Conservation (phyloP, 2,888 invertebrate genomes). For the Dicyrtomina minuta region DNA sequence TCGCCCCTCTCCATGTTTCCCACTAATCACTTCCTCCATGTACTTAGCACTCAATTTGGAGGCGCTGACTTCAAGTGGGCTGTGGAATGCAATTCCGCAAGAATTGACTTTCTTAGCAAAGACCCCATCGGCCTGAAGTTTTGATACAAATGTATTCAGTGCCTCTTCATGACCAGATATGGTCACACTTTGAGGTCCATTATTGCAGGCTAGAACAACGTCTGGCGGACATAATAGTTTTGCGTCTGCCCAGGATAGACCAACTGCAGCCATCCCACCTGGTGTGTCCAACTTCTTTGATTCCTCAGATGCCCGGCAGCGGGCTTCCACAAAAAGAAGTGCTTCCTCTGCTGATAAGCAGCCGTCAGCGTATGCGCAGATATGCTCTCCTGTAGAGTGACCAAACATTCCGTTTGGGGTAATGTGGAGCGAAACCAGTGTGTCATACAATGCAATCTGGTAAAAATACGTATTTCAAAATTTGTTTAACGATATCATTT, state of each 20-base stretch:
- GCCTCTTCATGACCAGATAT: slow-evolving; percentile 80
- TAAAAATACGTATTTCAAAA: no score
- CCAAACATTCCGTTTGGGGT: slow-evolving; percentile 92
- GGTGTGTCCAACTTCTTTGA: slow-evolving; percentile 49
- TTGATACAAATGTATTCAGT: slow-evolving; percentile 68
- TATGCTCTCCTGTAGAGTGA: slow-evolving; percentile 89
- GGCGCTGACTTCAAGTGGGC: slow-evolving; percentile 3
- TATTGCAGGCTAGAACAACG: slow-evolving; percentile 88
- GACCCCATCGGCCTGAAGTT: slow-evolving; percentile 70
- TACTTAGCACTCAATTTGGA: background rate
- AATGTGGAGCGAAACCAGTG: slow-evolving; percentile 72
- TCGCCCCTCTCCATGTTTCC: no score
- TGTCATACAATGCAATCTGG: slow-evolving; percentile 87
- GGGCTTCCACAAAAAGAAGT: slow-evolving; percentile 65
- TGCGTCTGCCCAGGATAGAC: slow-evolving; percentile 63
- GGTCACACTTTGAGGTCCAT: slow-evolving; percentile 88
- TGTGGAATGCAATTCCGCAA: slow-evolving; percentile 84
- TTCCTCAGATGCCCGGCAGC: slow-evolving; percentile 57
- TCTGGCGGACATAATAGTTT: slow-evolving; percentile 72
- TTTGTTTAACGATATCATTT: no score
- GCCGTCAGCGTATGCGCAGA: slow-evolving; percentile 95
- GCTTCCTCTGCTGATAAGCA: slow-evolving; percentile 91
- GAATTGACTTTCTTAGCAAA: slow-evolving; percentile 84
- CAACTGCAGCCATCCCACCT: slow-evolving; percentile 60
- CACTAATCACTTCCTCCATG: slow-evolving; percentile 25